Evolutionary conservation across 1,140 invertebrate species (phyloP), one percentile per base, ranked within the genome.

Genomic region (Drosophila leontia): DNA sequence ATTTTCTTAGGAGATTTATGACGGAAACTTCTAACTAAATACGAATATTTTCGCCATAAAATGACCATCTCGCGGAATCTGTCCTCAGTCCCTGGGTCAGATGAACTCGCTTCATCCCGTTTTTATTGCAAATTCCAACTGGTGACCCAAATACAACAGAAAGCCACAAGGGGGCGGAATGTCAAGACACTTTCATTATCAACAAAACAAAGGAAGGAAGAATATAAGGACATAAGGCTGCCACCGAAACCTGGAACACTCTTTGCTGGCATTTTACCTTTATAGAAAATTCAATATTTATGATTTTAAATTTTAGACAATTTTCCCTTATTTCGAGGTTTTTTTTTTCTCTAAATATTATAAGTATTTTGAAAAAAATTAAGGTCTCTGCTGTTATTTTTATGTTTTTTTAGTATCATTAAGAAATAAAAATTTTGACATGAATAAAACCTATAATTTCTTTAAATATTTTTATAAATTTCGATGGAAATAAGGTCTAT

Each of bases 101-200:
- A 65, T 65, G 62, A 19, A 34, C 62, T 19, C 32, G 19, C 35
- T 48, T 55, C 39, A 29, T 19, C 17, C 44, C 58, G 12, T 48
- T 32, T 39, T 68, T 63, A 68, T 68, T 68, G 64, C 35, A 5
- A 39, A 63, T 68, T 63, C 64, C 58, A 37, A 45, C 35, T 32
- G 59, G 26, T 62, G 17, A 57, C 29, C 29, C 63, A 41, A 32
- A 45, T 32, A 47, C 39, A 37, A 47, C 34, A 47, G 42, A 17
- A 29, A 35, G 57, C 57, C 58, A 47, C 57, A 48, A 50, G 34
- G 64, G n/a, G 48, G 60, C 26, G 59, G 64, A 68, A 63, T 68
- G 44, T 63, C 58, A 50, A 50, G 64, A 41, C 45, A 50, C 64
- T 68, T 68, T 63, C 64, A 50, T 63, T 68, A 64, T 68, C 59